Conservation (phyloP, 2,113 vertebrate species). For the Phainopepla nitens region DNA sequence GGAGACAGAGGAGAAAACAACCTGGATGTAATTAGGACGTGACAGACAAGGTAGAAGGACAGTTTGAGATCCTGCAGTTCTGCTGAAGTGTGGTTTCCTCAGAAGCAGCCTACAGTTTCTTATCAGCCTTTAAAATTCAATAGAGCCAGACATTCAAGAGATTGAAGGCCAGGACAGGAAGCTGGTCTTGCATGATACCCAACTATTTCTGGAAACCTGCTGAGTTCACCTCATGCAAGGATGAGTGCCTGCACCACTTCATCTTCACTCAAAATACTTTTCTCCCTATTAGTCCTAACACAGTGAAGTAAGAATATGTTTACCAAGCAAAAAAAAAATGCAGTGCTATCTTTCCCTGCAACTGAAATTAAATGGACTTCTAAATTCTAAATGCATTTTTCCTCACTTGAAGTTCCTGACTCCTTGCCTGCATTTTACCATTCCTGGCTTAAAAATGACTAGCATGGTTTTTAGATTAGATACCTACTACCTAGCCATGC, state of each 20-base stretch:
- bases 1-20: not conserved
- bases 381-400: conserved; percentile 3
- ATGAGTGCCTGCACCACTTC: not conserved
- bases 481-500: not conserved
- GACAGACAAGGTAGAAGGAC: not conserved
- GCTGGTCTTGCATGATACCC: not conserved
- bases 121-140: not conserved
- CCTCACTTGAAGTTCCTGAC: not conserved
- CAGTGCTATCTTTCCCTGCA: not conserved
- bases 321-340: not conserved
- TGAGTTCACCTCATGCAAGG: not conserved
- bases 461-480: not conserved
- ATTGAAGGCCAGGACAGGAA: not conserved
- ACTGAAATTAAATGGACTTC: not conserved
- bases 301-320: not conserved
- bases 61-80: not conserved
- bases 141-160: not conserved
- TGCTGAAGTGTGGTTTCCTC: not conserved
- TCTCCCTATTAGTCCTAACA: not conserved
- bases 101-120: not conserved
- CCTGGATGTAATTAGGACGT: not conserved
- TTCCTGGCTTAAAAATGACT: not conserved
- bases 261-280: not conserved
- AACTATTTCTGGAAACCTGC: not conserved
- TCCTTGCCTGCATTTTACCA: not conserved